phyloP scores from a whole-genome alignment of 2,888 invertebrate genomes.

The Bhutanitis thaidina region DNA sequence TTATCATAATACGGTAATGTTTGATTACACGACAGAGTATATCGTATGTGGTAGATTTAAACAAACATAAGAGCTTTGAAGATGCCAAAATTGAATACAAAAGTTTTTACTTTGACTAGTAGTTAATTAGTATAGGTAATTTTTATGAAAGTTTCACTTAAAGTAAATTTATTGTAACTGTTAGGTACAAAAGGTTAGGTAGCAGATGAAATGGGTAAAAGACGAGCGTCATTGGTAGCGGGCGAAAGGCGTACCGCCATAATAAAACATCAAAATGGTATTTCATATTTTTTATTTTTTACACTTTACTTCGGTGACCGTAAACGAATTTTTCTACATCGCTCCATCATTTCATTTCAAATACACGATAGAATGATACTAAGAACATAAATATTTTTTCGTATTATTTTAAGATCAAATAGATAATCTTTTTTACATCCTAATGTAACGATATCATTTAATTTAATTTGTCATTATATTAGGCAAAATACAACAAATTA shows the following conservation, averaged over 20 bases:
- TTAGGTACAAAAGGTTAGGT: too few relatives aligned
- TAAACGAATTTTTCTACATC: conserved; percentile 78
- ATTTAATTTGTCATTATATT: conserved; percentile 67
- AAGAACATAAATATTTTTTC: conserved; percentile 79
- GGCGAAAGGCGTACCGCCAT: conserved; percentile 26
- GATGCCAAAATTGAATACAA: too few relatives aligned
- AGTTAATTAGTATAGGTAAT: too few relatives aligned
- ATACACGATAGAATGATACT: conserved; percentile 77
- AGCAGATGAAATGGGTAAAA: conserved; percentile 4
- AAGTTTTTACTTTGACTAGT: too few relatives aligned
- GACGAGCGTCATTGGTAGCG: background rate
- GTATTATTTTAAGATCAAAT: conserved; percentile 78
- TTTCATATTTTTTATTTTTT: conserved; percentile 75
- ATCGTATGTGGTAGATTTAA: too few relatives aligned
- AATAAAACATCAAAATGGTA: conserved; percentile 66
- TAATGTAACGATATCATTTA: conserved; percentile 78
- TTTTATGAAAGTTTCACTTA: too few relatives aligned
- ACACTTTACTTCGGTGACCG: conserved; percentile 77
- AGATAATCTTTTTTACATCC: conserved; percentile 80
- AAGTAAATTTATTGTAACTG: too few relatives aligned
- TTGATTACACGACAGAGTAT: too few relatives aligned
- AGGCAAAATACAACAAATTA: conserved; percentile 77
- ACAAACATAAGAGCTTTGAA: too few relatives aligned
- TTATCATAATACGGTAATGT: too few relatives aligned
- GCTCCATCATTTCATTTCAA: conserved; percentile 67